These are phyloP conservation scores for Pemphigus obesinymphae DNA, from an alignment of 1,140 invertebrate genomes.

Conservation along the genomic window DNA sequence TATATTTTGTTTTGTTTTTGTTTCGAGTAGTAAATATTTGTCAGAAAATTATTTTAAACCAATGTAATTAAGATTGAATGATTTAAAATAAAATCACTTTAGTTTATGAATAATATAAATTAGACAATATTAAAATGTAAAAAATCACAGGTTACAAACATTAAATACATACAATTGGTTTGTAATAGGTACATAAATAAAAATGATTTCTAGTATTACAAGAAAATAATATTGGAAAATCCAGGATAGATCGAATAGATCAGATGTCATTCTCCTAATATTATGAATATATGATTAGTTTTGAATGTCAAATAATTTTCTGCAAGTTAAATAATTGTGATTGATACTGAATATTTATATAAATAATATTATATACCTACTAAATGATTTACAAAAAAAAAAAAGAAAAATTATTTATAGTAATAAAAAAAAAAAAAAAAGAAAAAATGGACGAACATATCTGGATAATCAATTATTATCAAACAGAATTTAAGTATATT, in stretches of 20 bases:
- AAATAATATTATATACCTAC: not conserved
- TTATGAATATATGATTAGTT: not conserved
- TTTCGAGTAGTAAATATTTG: not conserved
- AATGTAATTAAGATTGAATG: not conserved
- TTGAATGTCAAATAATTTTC: not conserved
- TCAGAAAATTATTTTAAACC: not conserved
- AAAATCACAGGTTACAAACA: conserved; percentile 16
- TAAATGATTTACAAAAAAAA: not conserved
- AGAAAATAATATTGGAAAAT: not conserved
- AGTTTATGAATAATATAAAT: not conserved
- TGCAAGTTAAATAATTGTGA: not conserved
- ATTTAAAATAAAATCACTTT: not conserved
- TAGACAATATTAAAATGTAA: not conserved
- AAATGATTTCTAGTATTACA: not conserved
- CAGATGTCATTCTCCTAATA: not conserved
- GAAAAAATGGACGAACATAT: not conserved
- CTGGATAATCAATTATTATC: not conserved
- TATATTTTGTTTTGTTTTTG: not conserved
- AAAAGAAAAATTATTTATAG: not conserved
- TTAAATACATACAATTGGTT: not conserved
- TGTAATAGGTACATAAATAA: not conserved
- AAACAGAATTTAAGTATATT: not conserved
- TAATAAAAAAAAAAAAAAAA: not conserved
- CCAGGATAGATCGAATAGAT: not conserved
- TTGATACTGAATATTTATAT: not conserved